Evolutionary conservation across 2,888 invertebrate genomes (phyloP), one percentile per base, ranked within the genome.

Genomic region (Tribolium freemani): DNA sequence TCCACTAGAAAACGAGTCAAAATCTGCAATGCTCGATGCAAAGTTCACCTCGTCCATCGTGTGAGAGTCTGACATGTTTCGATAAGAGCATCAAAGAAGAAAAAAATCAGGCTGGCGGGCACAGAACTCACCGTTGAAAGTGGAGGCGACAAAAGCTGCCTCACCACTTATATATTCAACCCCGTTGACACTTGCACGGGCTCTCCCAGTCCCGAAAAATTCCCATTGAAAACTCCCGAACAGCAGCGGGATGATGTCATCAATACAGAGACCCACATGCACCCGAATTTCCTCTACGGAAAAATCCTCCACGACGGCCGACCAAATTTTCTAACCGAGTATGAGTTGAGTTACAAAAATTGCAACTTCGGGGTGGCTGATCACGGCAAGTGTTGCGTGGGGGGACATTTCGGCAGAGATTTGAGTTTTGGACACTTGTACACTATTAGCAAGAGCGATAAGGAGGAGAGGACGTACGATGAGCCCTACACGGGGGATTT

Each of bases 151-250:
- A 83, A 83, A 70, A 84, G 88, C 71, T 87, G 87, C 68, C 82
- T 87, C 46, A 86, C 87, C 78, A 88, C 87, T 54, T 90, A 90
- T 83, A 89, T 89, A 9, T 90, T 90, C 75, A 89, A 90, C 80
- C 86, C 86, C 50, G 86, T 83, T 21, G 90, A 90, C 75, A 89
- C 90, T 72, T 91, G 90, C 84, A 90, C 90, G 0, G 90, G 90
- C 76, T 83, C 90, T 0, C 90, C 90, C 54, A 87, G 89, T 1
- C 86, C 90, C 11, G 90, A 89, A 78, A 86, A 88, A 48, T 87
- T 86, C 74, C 85, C 84, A 8, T 67, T 76, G 58, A 79, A 74
- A 50, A 75, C 77, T 13, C 71, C 69, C 13, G 74, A 75, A 51
- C 60, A 60, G 11, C 60, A 60, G 11, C 63, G 50, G 20, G 80